Evolutionary conservation across 2,888 invertebrate genomes (phyloP).

Genomic region (Spilarctia lutea): DNA sequence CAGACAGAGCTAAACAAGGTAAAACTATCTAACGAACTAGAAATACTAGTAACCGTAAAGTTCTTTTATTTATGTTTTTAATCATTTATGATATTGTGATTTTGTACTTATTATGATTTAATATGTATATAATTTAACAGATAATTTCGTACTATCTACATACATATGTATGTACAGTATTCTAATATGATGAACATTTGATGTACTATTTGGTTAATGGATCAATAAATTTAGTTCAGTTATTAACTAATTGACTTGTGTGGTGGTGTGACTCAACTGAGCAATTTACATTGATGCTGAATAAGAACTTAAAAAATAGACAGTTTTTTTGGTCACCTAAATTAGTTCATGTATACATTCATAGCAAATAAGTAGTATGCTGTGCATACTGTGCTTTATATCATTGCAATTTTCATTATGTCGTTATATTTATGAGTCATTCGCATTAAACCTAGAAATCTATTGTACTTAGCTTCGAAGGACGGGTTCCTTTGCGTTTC

Average conservation of each 20-base stretch:
- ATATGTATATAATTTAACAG: neutral
- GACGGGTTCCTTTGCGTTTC: conserved; percentile 19
- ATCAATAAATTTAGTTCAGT: conserved; percentile 19
- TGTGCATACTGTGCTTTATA: conserved; percentile 63
- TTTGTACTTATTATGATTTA: conserved; percentile 46
- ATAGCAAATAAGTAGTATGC: conserved; percentile 59
- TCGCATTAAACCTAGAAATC: conserved; percentile 41
- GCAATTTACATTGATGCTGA: conserved; percentile 57
- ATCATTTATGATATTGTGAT: conserved; percentile 23
- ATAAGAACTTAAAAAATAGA: conserved; percentile 50
- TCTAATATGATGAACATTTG: conserved; percentile 50
- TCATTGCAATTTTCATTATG: conserved; percentile 47
- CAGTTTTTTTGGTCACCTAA: conserved; percentile 44
- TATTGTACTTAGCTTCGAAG: conserved; percentile 55
- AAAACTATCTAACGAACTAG: no score
- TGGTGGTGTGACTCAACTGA: conserved; percentile 73
- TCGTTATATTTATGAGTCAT: conserved; percentile 48
- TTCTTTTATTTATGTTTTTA: neutral
- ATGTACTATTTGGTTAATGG: conserved; percentile 32
- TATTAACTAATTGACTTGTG: conserved; percentile 61
- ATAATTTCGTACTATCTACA: neutral
- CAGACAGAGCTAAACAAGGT: neutral
- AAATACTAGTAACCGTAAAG: neutral
- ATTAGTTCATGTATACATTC: conserved; percentile 39
- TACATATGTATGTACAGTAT: conserved; percentile 32